phyloP scores from a whole-genome alignment of 1,140 invertebrate genomes.

The Listronotus bonariensis region DNA sequence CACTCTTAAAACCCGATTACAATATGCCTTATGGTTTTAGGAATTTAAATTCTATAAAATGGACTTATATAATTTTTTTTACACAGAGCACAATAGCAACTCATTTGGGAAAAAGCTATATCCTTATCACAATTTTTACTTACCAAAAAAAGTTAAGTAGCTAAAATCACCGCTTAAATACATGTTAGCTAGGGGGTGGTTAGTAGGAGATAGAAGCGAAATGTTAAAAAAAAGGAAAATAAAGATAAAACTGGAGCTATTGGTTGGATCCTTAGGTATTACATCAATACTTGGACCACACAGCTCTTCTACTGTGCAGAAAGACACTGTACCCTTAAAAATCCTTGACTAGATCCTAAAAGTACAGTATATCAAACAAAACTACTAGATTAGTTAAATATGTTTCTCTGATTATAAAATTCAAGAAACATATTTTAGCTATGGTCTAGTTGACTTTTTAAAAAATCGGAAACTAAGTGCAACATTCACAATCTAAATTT shows the following conservation, averaged over 20 bases:
- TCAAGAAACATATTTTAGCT: constrained; percentile 10
- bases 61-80: constrained; percentile 19
- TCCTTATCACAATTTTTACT: constrained; percentile 9
- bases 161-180: constrained; percentile 4
- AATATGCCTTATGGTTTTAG: neutral
- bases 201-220: constrained; percentile 20
- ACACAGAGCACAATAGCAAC: constrained; percentile 16
- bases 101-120: constrained; percentile 6
- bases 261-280: constrained; percentile 33
- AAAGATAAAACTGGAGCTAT: constrained; percentile 8
- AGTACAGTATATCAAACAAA: neutral
- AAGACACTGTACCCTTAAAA: constrained; percentile 4
- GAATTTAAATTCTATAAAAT: neutral
- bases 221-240: constrained; percentile 1
- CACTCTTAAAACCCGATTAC: neutral
- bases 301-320: constrained; percentile 10
- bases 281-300: constrained; percentile 27
- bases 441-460: constrained; percentile 2
- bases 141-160: constrained; percentile 1
- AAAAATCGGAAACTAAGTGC: constrained; percentile 10
- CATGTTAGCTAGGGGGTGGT: constrained; percentile 7
- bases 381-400: too few relatives aligned
- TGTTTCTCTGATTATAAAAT: too few relatives aligned
- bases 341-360: constrained; percentile 6
- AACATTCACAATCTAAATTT: constrained; percentile 20